Evolutionary conservation across 92 coral and sea anemone species (phyloP).

Genomic region (Siderastrea radians): DNA sequence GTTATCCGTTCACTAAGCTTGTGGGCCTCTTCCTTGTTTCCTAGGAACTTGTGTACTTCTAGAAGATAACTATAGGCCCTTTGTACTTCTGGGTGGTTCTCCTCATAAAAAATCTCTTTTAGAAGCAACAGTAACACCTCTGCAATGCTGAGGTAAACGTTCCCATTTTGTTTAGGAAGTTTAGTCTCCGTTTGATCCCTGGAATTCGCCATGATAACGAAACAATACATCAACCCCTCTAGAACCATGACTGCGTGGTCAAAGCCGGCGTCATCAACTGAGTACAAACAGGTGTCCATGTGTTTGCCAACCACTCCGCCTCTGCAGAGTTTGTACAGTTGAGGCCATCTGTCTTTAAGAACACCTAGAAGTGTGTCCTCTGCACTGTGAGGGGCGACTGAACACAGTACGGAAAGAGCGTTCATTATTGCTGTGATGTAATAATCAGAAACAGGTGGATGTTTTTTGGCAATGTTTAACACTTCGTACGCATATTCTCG

Average conservation of each 20-base stretch:
- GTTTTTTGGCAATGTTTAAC: not conserved
- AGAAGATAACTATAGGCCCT: not conserved
- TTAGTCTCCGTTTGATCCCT: not conserved
- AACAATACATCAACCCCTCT: not conserved
- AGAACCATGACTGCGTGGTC: not conserved
- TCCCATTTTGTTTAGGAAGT: not conserved
- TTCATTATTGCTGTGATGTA: not conserved
- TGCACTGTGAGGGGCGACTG: not conserved
- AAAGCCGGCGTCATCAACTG: not conserved
- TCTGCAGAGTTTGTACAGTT: not conserved
- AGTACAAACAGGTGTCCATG: not conserved
- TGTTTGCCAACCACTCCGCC: not conserved
- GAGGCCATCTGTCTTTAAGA: conserved; percentile 16
- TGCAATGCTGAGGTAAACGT: conserved; percentile 1
- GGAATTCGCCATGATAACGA: not conserved
- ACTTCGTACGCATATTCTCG: not conserved
- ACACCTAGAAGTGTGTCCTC: not conserved
- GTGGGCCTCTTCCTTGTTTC: not conserved
- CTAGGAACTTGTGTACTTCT: not conserved
- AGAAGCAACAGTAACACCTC: not conserved
- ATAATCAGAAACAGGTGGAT: not conserved
- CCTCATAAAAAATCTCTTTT: not conserved
- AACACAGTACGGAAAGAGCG: not conserved
- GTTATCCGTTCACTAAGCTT: not conserved
- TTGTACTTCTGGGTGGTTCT: not conserved